These are phyloP conservation scores for Cromileptes altivelis DNA, from an alignment of 2,113 vertebrate genomes.

Conservation along the genomic window DNA sequence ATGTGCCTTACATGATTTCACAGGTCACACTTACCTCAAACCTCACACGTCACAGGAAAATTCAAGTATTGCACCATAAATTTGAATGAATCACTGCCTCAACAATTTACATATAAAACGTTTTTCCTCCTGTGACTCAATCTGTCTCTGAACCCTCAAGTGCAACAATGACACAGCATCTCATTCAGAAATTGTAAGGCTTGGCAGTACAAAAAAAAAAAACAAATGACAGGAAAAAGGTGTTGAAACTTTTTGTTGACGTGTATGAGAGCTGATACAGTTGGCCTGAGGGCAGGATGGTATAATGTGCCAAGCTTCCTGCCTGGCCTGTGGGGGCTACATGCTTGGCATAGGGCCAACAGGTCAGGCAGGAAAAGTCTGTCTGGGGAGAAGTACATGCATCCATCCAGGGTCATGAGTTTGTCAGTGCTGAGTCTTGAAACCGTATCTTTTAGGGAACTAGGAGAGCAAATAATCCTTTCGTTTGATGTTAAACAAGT, in stretches of 20 bases:
- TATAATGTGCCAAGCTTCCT: neutral
- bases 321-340: neutral
- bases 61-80: neutral
- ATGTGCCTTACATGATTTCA: neutral
- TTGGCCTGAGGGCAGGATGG: neutral
- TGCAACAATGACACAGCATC: neutral
- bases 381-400: neutral
- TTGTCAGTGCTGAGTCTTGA: neutral
- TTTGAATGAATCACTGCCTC: neutral
- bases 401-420: neutral
- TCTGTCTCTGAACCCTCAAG: neutral
- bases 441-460: neutral
- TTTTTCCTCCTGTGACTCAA: neutral
- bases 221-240: neutral
- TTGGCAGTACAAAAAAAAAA: neutral
- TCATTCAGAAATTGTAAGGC: neutral
- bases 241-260: neutral
- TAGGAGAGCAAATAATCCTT: no score
- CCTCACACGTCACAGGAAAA: neutral
- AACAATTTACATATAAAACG: neutral
- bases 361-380: constrained; percentile 43
- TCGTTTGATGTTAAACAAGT: neutral
- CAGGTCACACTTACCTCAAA: neutral
- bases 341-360: constrained; percentile 18
- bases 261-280: neutral